Base-by-base conservation (phyloP, 1,140 invertebrate species). In the Conus ventricosus region DNA sequence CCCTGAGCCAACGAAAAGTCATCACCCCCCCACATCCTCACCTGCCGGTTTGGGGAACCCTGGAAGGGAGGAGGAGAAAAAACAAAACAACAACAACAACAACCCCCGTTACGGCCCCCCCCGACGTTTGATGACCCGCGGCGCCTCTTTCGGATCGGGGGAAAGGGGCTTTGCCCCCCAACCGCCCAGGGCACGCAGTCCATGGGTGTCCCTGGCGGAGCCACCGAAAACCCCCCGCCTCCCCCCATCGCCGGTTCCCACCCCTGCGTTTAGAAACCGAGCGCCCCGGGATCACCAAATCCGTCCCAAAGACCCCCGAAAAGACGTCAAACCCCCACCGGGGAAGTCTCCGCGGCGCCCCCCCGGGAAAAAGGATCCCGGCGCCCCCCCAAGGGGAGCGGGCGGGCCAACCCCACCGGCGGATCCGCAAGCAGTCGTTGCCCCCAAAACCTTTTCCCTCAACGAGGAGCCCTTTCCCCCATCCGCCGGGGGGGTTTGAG, bases 401-500 rank as follows among this genome's bases (percentile, higher is more conserved):
- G 1, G 53, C 13, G 4, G 39, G 27, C 27, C 67, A n/a, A 75
- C 23, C 51, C 23, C 4, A 78, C 25, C 39, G 80, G 8, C 23
- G 27, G 17, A 25, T 80, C 6, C 81, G 51, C 86, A 39, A 39
- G 71, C 71, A 87, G 27, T 54, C 86, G 13, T 8, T 84, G 63
- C 86, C 82, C 20, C 83, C 84, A n/a, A 80, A 63, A 4, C 60
- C n/a, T n/a, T 63, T 1, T 13, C 53, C 57, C 0, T 20, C 67
- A 4, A 11, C 67, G 4, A 23, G n/a, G 20, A 83, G 82, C 6
- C 85, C 85, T 57, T 85, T 87, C 0, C 88, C 89, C 85, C 89
- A 88, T 57, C 67, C 88, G 27, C 87, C 87, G 3, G 67, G 87
- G 15, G 88, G 88, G 71, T 88, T 90, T 63, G 89, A 90, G 71